These are phyloP conservation scores for Agonopterix subpropinquella DNA, from an alignment of 2,888 invertebrate species.

Conservation along the genomic window DNA sequence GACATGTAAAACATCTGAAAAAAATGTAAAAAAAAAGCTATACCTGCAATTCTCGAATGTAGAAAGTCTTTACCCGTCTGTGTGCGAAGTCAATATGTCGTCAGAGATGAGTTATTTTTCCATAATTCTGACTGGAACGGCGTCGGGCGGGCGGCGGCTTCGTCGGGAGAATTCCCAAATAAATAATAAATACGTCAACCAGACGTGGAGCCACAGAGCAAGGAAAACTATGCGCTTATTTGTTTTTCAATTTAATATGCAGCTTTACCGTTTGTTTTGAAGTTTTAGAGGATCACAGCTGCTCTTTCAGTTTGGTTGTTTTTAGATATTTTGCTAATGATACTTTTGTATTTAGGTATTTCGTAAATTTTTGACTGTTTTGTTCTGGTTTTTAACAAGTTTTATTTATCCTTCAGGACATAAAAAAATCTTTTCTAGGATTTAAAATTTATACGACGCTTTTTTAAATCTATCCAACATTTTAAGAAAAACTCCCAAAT, in stretches of 20 bases:
- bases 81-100: conserved; percentile 65
- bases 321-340: no score
- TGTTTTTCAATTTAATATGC: conserved; percentile 49
- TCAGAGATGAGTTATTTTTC: conserved; percentile 69
- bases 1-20: no score
- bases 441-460: no score
- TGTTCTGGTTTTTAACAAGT: no score
- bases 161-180: conserved; percentile 65
- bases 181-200: conserved; percentile 70
- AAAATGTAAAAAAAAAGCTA: no score
- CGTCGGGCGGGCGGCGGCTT: conserved; percentile 23
- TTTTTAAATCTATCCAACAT: no score
- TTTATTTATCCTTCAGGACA: no score
- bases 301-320: background rate
- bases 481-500: no score
- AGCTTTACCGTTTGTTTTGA: conserved; percentile 25
- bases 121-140: conserved; percentile 47
- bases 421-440: no score
- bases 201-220: conserved; percentile 24
- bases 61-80: conserved; percentile 29
- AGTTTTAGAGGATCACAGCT: conserved; percentile 10
- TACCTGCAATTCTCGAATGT: conserved; percentile 57
- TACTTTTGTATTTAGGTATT: no score
- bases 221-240: conserved; percentile 27
- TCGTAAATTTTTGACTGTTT: no score